A percentile compares a stretch with the other conserved stretches of the same genome.
Evolutionary conservation across 2,113 vertebrate species (phyloP).

Genomic region (Forbesichthys papilliferus): DNA sequence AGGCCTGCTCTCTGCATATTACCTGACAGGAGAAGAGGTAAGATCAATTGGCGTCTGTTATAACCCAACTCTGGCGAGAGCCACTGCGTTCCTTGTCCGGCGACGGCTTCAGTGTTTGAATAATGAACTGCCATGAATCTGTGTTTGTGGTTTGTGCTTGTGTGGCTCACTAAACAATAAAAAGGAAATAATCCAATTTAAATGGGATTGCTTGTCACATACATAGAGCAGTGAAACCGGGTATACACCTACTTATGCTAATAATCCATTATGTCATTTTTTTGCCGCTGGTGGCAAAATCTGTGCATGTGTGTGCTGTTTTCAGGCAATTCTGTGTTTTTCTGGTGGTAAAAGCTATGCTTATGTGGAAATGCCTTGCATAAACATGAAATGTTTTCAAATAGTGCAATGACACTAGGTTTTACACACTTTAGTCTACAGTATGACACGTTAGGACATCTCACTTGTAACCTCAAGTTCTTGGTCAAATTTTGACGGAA

Average conservation of each 20-base stretch:
- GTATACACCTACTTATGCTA: too few species aligned
- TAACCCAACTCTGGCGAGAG: constrained; percentile 26
- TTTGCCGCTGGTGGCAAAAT: too few species aligned
- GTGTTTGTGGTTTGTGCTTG: neutral
- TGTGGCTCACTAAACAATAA: neutral
- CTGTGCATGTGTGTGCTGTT: too few species aligned
- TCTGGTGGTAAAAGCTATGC: too few species aligned
- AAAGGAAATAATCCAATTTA: too few species aligned
- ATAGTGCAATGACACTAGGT: too few species aligned
- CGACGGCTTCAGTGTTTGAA: constrained; percentile 26
- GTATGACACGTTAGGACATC: neutral
- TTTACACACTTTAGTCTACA: neutral
- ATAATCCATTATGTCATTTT: too few species aligned
- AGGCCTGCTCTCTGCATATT: constrained; percentile 88
- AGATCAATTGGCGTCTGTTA: constrained; percentile 63
- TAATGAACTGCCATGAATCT: constrained; percentile 40
- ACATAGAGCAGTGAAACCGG: too few species aligned
- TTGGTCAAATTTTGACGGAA: neutral
- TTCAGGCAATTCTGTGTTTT: too few species aligned
- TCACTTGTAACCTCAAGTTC: neutral
- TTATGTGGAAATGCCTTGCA: too few species aligned
- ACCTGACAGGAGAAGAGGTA: constrained; percentile 92
- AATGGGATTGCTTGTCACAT: neutral
- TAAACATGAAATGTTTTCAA: too few species aligned
- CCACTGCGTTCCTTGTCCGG: constrained; percentile 49